A percentile compares a stretch with the other conserved stretches of the same genome.
Conservation (phyloP, 1,140 invertebrate genomes). For the Ceratitis capitata region DNA sequence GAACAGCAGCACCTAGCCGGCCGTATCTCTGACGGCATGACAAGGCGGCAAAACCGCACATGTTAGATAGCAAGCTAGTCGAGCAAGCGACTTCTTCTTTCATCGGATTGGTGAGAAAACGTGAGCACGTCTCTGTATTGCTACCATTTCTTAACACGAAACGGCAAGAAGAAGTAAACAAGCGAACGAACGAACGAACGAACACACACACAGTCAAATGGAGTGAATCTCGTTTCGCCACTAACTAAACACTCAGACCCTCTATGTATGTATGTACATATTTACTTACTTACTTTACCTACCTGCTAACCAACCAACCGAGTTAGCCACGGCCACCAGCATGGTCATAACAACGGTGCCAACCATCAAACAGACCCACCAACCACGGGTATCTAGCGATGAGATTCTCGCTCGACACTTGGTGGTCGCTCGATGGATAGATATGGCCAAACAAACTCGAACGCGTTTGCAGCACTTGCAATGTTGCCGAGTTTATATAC, state of each 20-base stretch:
- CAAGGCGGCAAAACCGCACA: neutral
- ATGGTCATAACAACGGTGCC: neutral
- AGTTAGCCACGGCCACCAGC: neutral
- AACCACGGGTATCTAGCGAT: no score
- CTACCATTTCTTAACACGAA: neutral
- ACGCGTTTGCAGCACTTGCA: constrained; percentile 32
- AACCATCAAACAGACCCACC: no score
- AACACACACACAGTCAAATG: neutral
- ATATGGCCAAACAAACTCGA: constrained; percentile 33
- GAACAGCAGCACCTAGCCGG: neutral
- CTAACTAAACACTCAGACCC: neutral
- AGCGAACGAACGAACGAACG: neutral
- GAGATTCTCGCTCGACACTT: no score
- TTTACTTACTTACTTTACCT: neutral
- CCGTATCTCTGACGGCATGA: neutral
- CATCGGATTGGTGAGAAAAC: neutral
- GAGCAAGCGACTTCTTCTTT: no score
- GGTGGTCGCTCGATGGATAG: no score
- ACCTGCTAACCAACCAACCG: neutral
- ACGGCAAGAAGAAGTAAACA: neutral
- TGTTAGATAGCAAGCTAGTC: no score
- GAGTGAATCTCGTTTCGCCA: neutral
- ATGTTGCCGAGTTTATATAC: constrained; percentile 45
- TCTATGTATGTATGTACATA: neutral
- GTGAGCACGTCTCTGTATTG: neutral